phyloP scores from a whole-genome alignment of 1,140 invertebrate genomes.

The Leucophenga varia region DNA sequence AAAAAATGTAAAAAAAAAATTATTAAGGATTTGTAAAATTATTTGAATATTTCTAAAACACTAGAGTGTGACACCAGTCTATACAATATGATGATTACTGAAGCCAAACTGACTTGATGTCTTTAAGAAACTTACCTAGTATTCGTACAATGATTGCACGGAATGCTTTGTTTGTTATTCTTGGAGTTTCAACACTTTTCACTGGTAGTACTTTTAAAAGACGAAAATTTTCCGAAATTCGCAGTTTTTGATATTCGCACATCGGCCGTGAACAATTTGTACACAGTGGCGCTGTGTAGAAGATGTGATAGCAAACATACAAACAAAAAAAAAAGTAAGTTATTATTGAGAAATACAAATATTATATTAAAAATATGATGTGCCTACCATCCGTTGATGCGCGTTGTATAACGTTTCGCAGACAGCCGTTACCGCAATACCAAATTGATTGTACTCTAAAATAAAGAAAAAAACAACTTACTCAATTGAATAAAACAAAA shows the following conservation, averaged over 20 bases:
- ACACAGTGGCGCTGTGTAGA: constrained; percentile 36
- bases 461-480: background rate
- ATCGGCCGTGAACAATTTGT: constrained; percentile 37
- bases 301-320: background rate
- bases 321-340: background rate
- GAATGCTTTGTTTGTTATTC: constrained; percentile 17
- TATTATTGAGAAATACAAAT: background rate
- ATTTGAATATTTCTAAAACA: no score
- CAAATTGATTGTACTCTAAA: constrained; percentile 46
- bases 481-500: background rate
- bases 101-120: background rate
- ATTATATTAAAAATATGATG: background rate
- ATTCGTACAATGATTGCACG: constrained; percentile 20
- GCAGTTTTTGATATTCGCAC: constrained; percentile 43
- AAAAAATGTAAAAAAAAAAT: background rate
- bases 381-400: constrained; percentile 38
- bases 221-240: constrained; percentile 29
- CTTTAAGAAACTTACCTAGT: constrained; percentile 18
- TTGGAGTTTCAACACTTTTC: constrained; percentile 22
- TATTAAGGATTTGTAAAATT: background rate
- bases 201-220: constrained; percentile 31
- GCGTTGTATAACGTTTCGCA: constrained; percentile 44
- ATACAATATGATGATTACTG: no score
- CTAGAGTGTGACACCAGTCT: no score
- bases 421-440: constrained; percentile 42